phyloP scores from a whole-genome alignment of 2,888 invertebrate species.

The Drosophila tanythrix region DNA sequence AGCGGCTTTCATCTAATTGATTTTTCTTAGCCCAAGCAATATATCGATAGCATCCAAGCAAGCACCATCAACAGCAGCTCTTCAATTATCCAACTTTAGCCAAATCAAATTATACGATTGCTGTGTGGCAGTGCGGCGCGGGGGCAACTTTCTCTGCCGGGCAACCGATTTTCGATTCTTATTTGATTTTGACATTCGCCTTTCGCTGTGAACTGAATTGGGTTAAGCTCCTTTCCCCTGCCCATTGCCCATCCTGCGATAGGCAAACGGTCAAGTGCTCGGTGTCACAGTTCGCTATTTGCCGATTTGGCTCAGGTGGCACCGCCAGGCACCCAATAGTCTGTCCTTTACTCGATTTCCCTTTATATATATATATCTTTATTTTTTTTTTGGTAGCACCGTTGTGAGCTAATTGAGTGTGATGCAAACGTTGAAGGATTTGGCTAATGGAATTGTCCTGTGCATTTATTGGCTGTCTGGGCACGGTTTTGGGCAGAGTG shows the following conservation, averaged over 20 bases:
- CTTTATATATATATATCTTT: not conserved
- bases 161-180: slow-evolving; percentile 14
- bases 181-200: slow-evolving; percentile 37
- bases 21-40: slow-evolving; percentile 43
- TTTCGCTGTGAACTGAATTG: slow-evolving; percentile 40
- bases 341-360: slow-evolving; percentile 9
- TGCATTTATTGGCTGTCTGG: slow-evolving; percentile 49
- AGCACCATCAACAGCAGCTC: slow-evolving; percentile 28
- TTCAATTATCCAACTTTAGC: slow-evolving; percentile 63
- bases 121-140: not conserved
- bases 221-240: slow-evolving; percentile 37
- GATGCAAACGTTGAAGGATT: slow-evolving; percentile 35
- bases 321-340: slow-evolving; percentile 26
- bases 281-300: slow-evolving; percentile 51
- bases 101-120: slow-evolving; percentile 58
- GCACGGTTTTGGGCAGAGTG: slow-evolving; percentile 6
- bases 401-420: slow-evolving; percentile 64
- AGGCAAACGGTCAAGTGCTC: slow-evolving; percentile 9
- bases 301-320: slow-evolving; percentile 61
- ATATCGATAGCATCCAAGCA: slow-evolving; percentile 1
- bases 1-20: slow-evolving; percentile 57
- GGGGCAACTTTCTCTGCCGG: not conserved
- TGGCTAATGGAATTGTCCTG: slow-evolving; percentile 41
- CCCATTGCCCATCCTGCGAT: not conserved
- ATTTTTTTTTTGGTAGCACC: slow-evolving; percentile 18